phyloP scores from a whole-genome alignment of 2,797 vertebrate genomes.

The Tragopan temminckii region DNA sequence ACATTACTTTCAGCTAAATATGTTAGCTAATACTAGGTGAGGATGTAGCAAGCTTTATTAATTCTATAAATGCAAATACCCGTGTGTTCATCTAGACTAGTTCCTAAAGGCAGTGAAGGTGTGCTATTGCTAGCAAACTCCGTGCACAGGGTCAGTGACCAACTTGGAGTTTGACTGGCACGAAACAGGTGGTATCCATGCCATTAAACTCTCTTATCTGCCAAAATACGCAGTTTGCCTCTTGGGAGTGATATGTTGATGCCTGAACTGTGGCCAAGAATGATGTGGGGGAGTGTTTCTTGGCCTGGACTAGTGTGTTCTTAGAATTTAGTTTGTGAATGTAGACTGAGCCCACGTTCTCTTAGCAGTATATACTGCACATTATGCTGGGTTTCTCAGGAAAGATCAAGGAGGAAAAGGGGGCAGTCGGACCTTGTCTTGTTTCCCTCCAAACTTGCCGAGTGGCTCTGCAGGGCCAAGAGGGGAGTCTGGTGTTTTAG shows the following conservation, averaged over 20 bases:
- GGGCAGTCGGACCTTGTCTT: not conserved
- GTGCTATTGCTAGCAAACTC: not conserved
- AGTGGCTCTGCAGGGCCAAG: not conserved
- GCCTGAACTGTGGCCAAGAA: not conserved
- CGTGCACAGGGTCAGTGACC: not conserved
- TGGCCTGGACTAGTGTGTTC: not conserved
- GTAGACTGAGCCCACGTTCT: not conserved
- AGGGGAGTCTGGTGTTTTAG: not conserved
- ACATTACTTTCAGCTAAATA: not conserved
- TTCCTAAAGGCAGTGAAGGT: rapidly evolving
- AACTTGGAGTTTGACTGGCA: not conserved
- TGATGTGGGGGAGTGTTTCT: not conserved
- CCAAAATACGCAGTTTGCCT: not conserved
- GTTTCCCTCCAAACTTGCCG: not conserved
- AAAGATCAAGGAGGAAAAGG: not conserved
- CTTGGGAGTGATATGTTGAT: not conserved
- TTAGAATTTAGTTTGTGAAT: not conserved
- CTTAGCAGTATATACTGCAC: rapidly evolving
- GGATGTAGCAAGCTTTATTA: not conserved
- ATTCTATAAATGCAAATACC: not conserved
- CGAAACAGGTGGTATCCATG: not conserved
- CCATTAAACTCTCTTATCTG: not conserved
- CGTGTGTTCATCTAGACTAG: not conserved
- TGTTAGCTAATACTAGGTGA: not conserved
- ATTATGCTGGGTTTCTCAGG: not conserved